A percentile compares a stretch with the other conserved stretches of the same genome.
These are phyloP conservation scores for Platichthys stellatus DNA, from an alignment of 2,113 vertebrate species.

Conservation along the genomic window DNA sequence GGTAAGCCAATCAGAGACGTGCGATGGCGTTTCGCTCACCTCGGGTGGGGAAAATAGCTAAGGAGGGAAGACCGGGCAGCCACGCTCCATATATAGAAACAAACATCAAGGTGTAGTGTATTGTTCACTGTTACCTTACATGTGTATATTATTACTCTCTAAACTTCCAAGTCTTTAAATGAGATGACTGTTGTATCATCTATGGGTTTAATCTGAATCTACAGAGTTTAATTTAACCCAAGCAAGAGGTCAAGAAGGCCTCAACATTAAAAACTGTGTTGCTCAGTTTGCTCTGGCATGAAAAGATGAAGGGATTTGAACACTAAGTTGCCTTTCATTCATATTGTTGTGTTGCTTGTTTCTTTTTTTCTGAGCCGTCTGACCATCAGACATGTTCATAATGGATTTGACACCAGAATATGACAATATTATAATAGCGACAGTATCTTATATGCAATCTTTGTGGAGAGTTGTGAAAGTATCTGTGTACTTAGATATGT, in stretches of 20 bases:
- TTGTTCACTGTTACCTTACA: neutral
- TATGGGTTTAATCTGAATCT: neutral
- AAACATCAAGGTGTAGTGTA: neutral
- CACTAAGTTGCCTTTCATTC: neutral
- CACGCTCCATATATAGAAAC: slow-evolving; percentile 67
- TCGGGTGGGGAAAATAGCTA: neutral
- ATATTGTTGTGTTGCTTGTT: too few species aligned
- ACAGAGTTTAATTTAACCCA: neutral
- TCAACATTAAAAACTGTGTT: too few species aligned
- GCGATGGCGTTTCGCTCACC: neutral
- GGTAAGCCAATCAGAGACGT: neutral
- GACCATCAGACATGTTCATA: too few species aligned
- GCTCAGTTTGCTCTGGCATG: neutral
- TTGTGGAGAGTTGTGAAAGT: too few species aligned
- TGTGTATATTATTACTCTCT: neutral
- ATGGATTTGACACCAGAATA: too few species aligned
- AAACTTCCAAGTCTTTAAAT: neutral
- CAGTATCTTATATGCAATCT: too few species aligned
- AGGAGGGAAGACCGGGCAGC: neutral
- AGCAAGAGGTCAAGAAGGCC: neutral
- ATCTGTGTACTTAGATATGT: too few species aligned
- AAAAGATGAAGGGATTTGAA: neutral
- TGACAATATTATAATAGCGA: too few species aligned
- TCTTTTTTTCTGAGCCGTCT: too few species aligned
- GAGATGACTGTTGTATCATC: neutral